A percentile compares a stretch with the other conserved stretches of the same genome.
These are phyloP conservation scores for Drosophila setosimentum DNA, from an alignment of 2,888 invertebrate genomes.

Conservation along the genomic window DNA sequence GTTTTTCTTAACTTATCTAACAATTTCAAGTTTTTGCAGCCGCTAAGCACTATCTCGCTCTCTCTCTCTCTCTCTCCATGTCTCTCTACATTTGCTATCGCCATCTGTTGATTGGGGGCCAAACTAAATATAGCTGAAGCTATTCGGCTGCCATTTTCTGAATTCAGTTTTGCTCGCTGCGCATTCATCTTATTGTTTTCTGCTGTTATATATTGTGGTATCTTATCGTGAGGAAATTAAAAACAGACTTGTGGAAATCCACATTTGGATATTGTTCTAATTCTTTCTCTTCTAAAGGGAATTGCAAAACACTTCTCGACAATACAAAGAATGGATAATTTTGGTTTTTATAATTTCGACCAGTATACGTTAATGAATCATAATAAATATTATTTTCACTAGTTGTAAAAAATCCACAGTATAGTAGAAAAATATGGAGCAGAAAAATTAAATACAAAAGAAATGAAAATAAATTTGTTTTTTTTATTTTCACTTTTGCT, in stretches of 20 bases:
- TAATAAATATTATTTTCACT: not conserved
- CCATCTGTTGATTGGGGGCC: constrained; percentile 57
- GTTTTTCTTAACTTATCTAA: constrained; percentile 20
- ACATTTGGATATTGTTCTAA: not conserved
- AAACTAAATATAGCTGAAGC: constrained; percentile 17
- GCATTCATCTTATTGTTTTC: constrained; percentile 37
- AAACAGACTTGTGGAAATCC: constrained; percentile 15
- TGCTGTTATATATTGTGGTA: constrained; percentile 32
- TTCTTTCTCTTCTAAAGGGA: not conserved
- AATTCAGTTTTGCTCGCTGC: constrained; percentile 29
- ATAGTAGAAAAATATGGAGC: not conserved
- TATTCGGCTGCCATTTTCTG: constrained; percentile 3
- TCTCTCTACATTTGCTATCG: constrained; percentile 27
- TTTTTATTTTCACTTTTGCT: not conserved
- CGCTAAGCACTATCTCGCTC: not conserved
- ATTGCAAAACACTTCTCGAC: not conserved
- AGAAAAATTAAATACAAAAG: not conserved
- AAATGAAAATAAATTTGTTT: not conserved
- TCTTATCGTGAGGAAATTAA: constrained; percentile 41
- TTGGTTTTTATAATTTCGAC: not conserved
- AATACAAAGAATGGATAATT: not conserved
- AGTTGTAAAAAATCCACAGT: not conserved
- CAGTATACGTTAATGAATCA: not conserved
- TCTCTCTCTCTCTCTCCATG: not conserved
- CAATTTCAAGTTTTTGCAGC: constrained; percentile 19